A percentile compares a stretch with the other conserved stretches of the same genome.
phyloP scores from a whole-genome alignment of 2,113 vertebrate species.

The Otocyon megalotis region DNA sequence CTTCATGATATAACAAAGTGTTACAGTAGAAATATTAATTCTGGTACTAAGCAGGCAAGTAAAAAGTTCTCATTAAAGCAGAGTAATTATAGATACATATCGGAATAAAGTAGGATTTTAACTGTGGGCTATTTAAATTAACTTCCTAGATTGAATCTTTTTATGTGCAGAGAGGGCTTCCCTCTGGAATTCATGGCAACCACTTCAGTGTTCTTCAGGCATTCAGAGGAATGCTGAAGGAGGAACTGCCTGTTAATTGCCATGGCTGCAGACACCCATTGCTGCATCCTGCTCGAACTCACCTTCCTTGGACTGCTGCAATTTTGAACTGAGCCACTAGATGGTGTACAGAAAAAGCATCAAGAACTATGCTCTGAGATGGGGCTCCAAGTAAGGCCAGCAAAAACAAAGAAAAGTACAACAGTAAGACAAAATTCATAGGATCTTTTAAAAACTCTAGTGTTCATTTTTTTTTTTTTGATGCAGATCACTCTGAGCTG shows the following conservation, averaged over 20 bases:
- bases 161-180: slow-evolving; percentile 38
- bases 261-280: not conserved
- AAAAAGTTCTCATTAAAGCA: slow-evolving; percentile 66
- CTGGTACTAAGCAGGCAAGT: slow-evolving; percentile 58
- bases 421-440: not conserved
- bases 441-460: not conserved
- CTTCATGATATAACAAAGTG: slow-evolving; percentile 16
- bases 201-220: slow-evolving; percentile 16
- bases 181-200: slow-evolving; percentile 49
- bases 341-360: slow-evolving; percentile 83
- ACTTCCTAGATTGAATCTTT: slow-evolving; percentile 41
- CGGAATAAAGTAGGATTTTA: slow-evolving; percentile 66
- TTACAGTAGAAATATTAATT: slow-evolving; percentile 61
- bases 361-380: slow-evolving; percentile 71
- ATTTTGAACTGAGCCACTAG: slow-evolving; percentile 84
- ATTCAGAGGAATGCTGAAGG: not conserved
- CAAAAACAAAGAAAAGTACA: slow-evolving; percentile 82
- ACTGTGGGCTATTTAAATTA: slow-evolving; percentile 64
- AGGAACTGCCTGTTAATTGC: not conserved
- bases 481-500: not conserved
- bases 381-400: slow-evolving; percentile 72
- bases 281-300: slow-evolving; percentile 6
- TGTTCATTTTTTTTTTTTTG: not conserved
- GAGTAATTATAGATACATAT: slow-evolving; percentile 52
- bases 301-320: slow-evolving; percentile 51